These are phyloP conservation scores for Leptoclinus maculatus DNA, from an alignment of 2,797 vertebrate species.

Conservation along the genomic window DNA sequence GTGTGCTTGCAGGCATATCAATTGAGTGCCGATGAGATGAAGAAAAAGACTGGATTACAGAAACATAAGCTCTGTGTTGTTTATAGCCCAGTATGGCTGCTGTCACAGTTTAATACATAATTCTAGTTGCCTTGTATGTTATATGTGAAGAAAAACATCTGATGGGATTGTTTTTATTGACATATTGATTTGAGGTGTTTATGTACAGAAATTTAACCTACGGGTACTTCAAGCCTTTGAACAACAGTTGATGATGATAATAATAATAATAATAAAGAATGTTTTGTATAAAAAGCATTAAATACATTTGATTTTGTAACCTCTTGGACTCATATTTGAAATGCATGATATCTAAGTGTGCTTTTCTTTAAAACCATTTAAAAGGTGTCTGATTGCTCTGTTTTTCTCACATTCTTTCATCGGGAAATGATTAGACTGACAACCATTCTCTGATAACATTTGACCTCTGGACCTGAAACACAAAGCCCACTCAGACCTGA, in stretches of 20 bases:
- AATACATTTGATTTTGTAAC: slow-evolving; percentile 1
- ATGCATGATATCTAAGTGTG: background rate
- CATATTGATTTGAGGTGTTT: slow-evolving; percentile 29
- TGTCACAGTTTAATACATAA: slow-evolving; percentile 16
- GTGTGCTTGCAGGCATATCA: background rate
- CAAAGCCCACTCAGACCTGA: background rate
- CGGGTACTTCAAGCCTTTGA: slow-evolving; percentile 30
- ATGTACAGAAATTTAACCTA: slow-evolving; percentile 21
- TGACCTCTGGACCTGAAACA: slow-evolving; percentile 72
- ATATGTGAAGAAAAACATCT: background rate
- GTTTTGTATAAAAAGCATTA: slow-evolving; percentile 43
- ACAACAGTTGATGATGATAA: background rate
- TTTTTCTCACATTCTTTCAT: slow-evolving; percentile 43
- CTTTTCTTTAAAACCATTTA: background rate
- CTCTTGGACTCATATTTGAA: background rate
- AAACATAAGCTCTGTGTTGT: slow-evolving; percentile 31
- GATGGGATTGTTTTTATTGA: slow-evolving; percentile 29
- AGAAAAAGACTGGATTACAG: slow-evolving; percentile 23
- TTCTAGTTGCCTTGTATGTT: slow-evolving; percentile 46
- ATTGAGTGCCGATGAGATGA: background rate
- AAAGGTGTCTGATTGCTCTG: slow-evolving; percentile 26
- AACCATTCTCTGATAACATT: slow-evolving; percentile 31
- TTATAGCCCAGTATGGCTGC: slow-evolving; percentile 6
- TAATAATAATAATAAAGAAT: slow-evolving; percentile 36
- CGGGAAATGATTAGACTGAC: slow-evolving; percentile 47